These are phyloP conservation scores for Cathartes aura DNA, from an alignment of 2,113 vertebrate species.

Conservation along the genomic window DNA sequence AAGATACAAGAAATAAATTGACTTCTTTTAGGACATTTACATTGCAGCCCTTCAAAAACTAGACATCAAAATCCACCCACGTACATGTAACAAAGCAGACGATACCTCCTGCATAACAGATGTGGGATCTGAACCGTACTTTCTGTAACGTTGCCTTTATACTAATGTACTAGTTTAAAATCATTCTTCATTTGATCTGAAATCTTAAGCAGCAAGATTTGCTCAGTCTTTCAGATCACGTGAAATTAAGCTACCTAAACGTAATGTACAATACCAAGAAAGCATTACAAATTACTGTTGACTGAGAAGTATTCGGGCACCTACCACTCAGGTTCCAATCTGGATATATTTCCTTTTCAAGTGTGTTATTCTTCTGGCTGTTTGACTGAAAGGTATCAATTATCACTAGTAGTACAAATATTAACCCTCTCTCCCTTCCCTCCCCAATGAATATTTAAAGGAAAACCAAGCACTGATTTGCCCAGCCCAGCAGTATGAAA, in stretches of 20 bases:
- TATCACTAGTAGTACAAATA: background rate
- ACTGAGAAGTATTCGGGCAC: background rate
- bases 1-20: background rate
- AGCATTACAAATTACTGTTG: background rate
- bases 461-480: background rate
- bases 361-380: background rate
- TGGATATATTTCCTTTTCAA: background rate
- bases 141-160: background rate
- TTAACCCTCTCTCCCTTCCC: background rate
- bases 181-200: background rate
- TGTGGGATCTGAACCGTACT: background rate
- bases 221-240: background rate
- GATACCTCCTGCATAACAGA: background rate
- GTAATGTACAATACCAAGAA: background rate
- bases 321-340: background rate
- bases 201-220: background rate
- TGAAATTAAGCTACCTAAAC: background rate
- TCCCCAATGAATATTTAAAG: background rate
- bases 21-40: background rate
- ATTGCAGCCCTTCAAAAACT: background rate
- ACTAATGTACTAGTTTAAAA: background rate
- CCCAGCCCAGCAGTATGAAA: background rate
- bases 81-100: background rate
- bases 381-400: background rate
- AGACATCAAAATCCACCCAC: background rate